Percentiles rank a stretch among this genome's conserved stretches.
Evolutionary conservation across 2,797 vertebrate genomes (phyloP).

Genomic region (Xyrichtys novacula): DNA sequence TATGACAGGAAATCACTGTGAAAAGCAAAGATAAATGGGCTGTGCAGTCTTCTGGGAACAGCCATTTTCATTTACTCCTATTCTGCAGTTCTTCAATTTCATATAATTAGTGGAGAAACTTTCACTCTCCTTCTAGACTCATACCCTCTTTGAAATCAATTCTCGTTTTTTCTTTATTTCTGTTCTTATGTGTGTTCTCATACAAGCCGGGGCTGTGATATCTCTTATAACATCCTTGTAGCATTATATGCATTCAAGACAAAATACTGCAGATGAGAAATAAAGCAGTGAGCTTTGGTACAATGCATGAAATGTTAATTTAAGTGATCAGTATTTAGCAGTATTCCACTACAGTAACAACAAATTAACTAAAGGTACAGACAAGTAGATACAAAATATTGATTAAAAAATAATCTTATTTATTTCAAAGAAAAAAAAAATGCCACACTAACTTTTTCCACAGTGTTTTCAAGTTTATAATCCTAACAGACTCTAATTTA

Average conservation of each 20-base stretch:
- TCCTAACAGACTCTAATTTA: too few species aligned
- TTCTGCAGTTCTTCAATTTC: constrained; percentile 45
- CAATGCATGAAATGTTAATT: neutral
- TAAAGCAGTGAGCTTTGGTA: neutral
- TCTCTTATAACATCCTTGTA: constrained; percentile 13
- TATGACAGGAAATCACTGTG: neutral
- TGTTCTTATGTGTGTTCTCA: constrained; percentile 56
- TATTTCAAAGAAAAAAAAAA: too few species aligned
- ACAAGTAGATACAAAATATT: too few species aligned
- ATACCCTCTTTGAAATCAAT: constrained; percentile 58
- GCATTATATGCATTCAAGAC: constrained; percentile 6
- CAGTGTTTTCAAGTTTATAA: too few species aligned
- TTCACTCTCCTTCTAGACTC: constrained; percentile 43
- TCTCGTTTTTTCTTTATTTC: constrained; percentile 21
- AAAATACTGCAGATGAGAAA: neutral
- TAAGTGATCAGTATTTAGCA: neutral
- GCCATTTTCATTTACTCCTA: constrained; percentile 37
- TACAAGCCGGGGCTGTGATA: neutral
- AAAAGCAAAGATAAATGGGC: constrained; percentile 46
- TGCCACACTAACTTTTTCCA: too few species aligned
- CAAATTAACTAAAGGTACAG: too few species aligned
- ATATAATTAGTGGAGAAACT: constrained; percentile 61
- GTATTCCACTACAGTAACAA: too few species aligned
- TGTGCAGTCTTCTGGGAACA: constrained; percentile 17
- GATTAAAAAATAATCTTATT: too few species aligned